Conservation (phyloP, 2,113 vertebrate genomes). For the Pycnonotus jocosus region DNA sequence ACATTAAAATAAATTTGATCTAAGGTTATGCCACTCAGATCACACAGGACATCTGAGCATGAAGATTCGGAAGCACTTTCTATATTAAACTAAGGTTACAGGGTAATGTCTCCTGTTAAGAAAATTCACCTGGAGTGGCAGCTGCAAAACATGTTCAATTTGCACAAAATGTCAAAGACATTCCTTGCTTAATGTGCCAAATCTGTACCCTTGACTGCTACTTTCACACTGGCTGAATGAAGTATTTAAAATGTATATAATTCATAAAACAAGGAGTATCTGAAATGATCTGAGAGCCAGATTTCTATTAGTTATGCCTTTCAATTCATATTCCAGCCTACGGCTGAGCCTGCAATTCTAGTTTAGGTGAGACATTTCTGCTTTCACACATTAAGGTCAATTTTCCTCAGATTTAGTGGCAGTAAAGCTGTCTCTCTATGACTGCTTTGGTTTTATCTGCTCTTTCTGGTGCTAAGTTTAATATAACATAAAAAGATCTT, state of each 20-base stretch:
- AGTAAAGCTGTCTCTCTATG: neutral
- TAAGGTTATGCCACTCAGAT: neutral
- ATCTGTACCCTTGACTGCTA: neutral
- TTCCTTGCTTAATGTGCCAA: neutral
- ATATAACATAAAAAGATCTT: neutral
- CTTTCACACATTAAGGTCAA: slow-evolving; percentile 16
- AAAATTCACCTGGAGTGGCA: neutral
- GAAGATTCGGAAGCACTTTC: neutral
- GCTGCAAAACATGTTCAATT: neutral
- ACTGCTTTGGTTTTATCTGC: neutral
- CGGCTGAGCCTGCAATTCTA: neutral
- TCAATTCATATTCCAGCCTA: neutral
- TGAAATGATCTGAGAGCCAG: neutral
- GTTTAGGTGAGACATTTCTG: neutral
- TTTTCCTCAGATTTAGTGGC: slow-evolving; percentile 6
- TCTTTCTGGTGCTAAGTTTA: neutral
- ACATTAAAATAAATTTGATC: neutral
- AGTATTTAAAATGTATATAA: neutral
- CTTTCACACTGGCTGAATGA: neutral
- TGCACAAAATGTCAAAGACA: neutral
- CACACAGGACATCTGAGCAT: neutral
- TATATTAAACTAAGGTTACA: neutral
- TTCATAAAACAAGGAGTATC: neutral
- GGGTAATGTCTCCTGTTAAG: neutral
- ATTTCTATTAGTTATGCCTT: neutral